phyloP scores from a whole-genome alignment of 2,888 invertebrate species.

The Melieria crassipennis region DNA sequence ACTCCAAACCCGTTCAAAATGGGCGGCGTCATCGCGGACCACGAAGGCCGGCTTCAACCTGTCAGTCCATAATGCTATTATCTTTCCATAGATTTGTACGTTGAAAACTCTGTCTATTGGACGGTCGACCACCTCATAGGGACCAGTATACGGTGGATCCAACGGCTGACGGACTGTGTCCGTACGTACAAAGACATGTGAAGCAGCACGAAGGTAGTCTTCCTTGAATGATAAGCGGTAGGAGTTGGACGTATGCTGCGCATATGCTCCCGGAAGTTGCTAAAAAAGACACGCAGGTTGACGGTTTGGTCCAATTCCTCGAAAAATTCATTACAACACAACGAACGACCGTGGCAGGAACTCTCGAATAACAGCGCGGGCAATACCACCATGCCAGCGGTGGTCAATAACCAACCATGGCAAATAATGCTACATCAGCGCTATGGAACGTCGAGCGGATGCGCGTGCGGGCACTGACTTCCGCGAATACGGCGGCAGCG shows the following conservation, averaged over 20 bases:
- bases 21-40: background rate
- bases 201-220: slow-evolving; percentile 20
- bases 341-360: too few relatives aligned
- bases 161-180: slow-evolving; percentile 20
- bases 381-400: too few relatives aligned
- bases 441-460: too few relatives aligned
- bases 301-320: slow-evolving; percentile 26
- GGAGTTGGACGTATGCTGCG: slow-evolving; percentile 23
- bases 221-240: slow-evolving; percentile 18
- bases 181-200: slow-evolving; percentile 26
- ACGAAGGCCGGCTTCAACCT: background rate
- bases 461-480: too few relatives aligned
- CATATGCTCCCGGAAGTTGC: slow-evolving; percentile 34
- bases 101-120: slow-evolving; percentile 16
- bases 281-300: slow-evolving; percentile 24
- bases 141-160: slow-evolving; percentile 25
- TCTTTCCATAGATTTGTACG: background rate
- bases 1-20: background rate
- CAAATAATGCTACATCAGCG: too few relatives aligned
- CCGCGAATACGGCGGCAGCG: too few relatives aligned
- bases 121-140: slow-evolving; percentile 23
- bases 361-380: too few relatives aligned
- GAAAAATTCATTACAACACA: slow-evolving; percentile 44
- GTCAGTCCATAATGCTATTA: background rate
- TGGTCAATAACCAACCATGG: too few relatives aligned